Percentiles rank a stretch among this genome's conserved stretches.
These are phyloP conservation scores for Coelopa frigida DNA, from an alignment of 1,140 invertebrate species.

Conservation along the genomic window DNA sequence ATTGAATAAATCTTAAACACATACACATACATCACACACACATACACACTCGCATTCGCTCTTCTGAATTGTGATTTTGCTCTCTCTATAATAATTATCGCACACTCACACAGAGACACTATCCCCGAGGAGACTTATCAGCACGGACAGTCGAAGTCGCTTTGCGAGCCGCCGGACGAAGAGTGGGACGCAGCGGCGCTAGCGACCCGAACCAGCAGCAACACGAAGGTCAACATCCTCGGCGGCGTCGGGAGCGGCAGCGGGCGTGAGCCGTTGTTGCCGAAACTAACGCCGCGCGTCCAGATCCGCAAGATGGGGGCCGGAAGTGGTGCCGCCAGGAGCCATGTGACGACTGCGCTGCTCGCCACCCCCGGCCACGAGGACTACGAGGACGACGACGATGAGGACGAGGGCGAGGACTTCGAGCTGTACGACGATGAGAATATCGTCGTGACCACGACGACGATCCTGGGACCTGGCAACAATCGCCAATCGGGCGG, in stretches of 20 bases:
- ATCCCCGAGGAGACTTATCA: conserved; percentile 40
- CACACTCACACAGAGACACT: conserved; percentile 30
- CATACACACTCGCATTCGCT: too few relatives aligned
- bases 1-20: too few relatives aligned
- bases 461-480: conserved; percentile 21
- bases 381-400: too few relatives aligned
- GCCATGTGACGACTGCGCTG: conserved; percentile 37
- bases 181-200: conserved; percentile 34
- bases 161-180: conserved; percentile 36
- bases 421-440: conserved; percentile 43
- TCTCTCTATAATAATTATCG: too few relatives aligned
- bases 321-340: conserved; percentile 14
- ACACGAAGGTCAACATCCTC: conserved; percentile 8
- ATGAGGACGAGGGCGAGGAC: conserved; percentile 40
- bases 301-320: conserved; percentile 36
- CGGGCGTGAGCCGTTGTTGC: conserved; percentile 34
- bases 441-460: conserved; percentile 40
- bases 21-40: background rate
- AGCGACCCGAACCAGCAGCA: conserved; percentile 20
- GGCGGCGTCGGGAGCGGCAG: conserved; percentile 4
- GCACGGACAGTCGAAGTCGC: conserved; percentile 39
- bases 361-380: conserved; percentile 26
- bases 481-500: conserved; percentile 9
- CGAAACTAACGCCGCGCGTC: conserved; percentile 34
- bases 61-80: too few relatives aligned